Evolutionary conservation across 2,888 invertebrate species (phyloP).

Genomic region (Pharmacophagus antenor): DNA sequence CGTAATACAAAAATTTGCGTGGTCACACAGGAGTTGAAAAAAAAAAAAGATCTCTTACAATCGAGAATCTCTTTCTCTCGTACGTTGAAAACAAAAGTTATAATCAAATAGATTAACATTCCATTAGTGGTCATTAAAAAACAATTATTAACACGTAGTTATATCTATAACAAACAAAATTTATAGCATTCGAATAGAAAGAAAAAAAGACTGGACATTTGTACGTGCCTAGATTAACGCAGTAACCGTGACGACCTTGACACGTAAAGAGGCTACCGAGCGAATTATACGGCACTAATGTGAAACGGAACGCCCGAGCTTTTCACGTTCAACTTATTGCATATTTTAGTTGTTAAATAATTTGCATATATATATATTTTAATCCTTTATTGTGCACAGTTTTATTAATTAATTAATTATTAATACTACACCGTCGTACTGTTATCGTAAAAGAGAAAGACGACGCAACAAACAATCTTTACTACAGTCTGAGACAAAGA

Average conservation of each 20-base stretch:
- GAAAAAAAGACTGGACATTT: background rate
- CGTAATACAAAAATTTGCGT: too few species aligned
- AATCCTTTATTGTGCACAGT: too few species aligned
- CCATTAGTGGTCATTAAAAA: background rate
- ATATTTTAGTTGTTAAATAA: slow-evolving; percentile 6
- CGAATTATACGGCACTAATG: slow-evolving; percentile 25
- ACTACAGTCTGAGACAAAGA: too few species aligned
- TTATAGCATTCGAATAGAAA: slow-evolving; percentile 14
- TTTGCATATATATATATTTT: too few species aligned
- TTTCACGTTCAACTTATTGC: slow-evolving; percentile 11
- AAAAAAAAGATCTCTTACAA: background rate
- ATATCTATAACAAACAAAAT: slow-evolving; percentile 1
- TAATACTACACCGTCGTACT: too few species aligned
- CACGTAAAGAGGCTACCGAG: slow-evolving; percentile 26
- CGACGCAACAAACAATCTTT: too few species aligned
- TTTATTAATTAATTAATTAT: too few species aligned
- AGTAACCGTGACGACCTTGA: slow-evolving; percentile 25
- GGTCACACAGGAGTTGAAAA: background rate
- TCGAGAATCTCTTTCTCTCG: too few species aligned
- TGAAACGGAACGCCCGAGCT: slow-evolving; percentile 20
- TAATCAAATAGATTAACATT: background rate
- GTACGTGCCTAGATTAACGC: slow-evolving; percentile 15
- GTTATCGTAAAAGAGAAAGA: too few species aligned
- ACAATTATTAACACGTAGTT: slow-evolving; percentile 2
- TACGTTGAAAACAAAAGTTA: background rate